Base-by-base conservation (phyloP, 2,797 vertebrate genomes). In the Alcedo atthis region DNA sequence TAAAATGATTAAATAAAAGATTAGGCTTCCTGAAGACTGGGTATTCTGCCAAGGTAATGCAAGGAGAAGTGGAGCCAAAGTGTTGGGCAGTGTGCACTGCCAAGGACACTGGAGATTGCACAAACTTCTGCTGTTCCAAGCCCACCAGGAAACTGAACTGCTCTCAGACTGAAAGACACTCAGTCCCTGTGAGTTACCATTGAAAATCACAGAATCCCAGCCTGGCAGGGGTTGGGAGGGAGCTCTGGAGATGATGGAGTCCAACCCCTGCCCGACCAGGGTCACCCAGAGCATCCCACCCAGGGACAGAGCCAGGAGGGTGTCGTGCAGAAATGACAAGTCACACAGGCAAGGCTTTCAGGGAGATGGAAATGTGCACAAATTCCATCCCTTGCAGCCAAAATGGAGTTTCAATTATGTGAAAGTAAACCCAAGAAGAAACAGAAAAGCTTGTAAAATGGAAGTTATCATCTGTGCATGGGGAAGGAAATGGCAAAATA, bases 1-100 rank as follows among this genome's bases (percentile, higher is more conserved):
- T 94, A 76, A 69, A 89, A 59, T 51, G 73, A 93, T 95, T 92
- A 94, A 95, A 91, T 82, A 62, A 76, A 95, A 94, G 59, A 88
- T 93, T 83, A 63, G 73, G 26, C 81, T 87, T 75, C 32, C 46
- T 76, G 76, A 81, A 78, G 58, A 30, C 37, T 66, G 48, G 16
- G 12, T 88, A 71, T 89, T 91, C 66, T 88, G 71, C 76, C 66
- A 84, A 94, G 67, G 58, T 81, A 53, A 58, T 40, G 46, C 46
- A 59, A 78, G 68, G 61, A 76, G 74, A 82, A 45, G 45, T 57
- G 78, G 69, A 87, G 53, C 69, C 68, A 55, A 58, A 61, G 61
- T 22, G n/a, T 45, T 2, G 2, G 58, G 43, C 33, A 43, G 32
- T 55, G 19, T 40, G 37, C 20, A 40, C 22, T 77, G 58, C 18